Base-by-base conservation (phyloP, 2,888 invertebrate species). In the Ochropleura plecta region DNA sequence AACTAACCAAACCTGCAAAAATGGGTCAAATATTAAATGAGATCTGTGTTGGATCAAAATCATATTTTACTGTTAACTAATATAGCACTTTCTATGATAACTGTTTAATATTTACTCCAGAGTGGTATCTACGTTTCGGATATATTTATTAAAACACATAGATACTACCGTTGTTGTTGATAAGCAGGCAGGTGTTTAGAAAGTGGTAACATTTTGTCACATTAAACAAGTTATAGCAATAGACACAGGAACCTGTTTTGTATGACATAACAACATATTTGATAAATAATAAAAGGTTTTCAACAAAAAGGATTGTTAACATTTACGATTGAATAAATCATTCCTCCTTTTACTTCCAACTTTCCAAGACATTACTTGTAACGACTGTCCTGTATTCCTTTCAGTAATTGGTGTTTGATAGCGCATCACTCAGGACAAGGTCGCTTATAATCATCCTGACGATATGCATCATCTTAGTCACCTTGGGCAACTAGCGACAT, bases 201-300 rank as follows among this genome's bases (percentile, higher is more conserved):
- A 84, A 82, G 82, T 70, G 53, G 14, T 67, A 20, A 69, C 18
- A 69, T 72, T 59, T 76, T 76, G 76, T 76, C 84, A 71, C 66
- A 51, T 73, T 49, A 67, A 71, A 69, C 71, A 71, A 63, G 81
- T 30, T 72, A 64, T 14, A 51, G 10, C 18, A 55, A 76, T 63
- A 42, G 63, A 70, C n/a, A 46, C 48, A 48, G 55, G 63, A 76
- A 84, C 84, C 46, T 14, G 71, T 76, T 81, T 66, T 20, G 40
- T 60, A 16, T 82, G 76, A 82, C 59, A 42, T 81, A 82, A 82
- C 59, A 82, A 84, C 63, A 59, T 49, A 53, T 63, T 53, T 42
- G 59, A 69, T 42, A 64, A 55, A 53, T 51, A 51, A 51, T 44
- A 20, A 18, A 49, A 30, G 20, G 8, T 40, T 18, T 46, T 20